Evolutionary conservation across 2,113 vertebrate species (phyloP).

Genomic region (Corydoras sp.): DNA sequence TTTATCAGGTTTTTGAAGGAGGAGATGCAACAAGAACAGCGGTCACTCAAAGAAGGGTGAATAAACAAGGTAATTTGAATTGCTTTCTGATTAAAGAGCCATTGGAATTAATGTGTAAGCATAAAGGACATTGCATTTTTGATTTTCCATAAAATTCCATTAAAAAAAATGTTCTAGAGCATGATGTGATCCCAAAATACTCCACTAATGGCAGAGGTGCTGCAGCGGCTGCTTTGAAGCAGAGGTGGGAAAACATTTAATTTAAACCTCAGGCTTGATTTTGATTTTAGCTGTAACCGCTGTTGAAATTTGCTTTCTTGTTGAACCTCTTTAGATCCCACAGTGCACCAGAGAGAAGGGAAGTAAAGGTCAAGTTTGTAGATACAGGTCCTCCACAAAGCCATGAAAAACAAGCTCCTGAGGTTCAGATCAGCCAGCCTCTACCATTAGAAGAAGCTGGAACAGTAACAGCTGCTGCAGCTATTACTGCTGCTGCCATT

Average conservation of each 20-base stretch:
- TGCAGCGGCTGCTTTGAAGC: conserved; percentile 69
- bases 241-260: conserved; percentile 64
- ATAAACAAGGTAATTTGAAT: conserved; percentile 16
- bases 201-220: conserved; percentile 70
- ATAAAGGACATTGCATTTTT: background rate
- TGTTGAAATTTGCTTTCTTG: background rate
- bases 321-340: conserved; percentile 60
- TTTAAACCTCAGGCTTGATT: background rate
- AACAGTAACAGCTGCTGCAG: conserved; percentile 60
- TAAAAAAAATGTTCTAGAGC: conserved; percentile 45
- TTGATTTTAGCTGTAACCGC: background rate
- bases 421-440: conserved; percentile 19
- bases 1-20: background rate
- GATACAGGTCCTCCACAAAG: conserved; percentile 34
- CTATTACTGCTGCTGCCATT: conserved; percentile 73
- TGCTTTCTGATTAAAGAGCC: background rate
- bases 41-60: background rate
- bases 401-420: conserved; percentile 2
- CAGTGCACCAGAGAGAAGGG: conserved; percentile 61
- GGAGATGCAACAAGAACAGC: background rate
- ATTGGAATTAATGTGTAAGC: background rate
- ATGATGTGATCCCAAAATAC: conserved; percentile 78
- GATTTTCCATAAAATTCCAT: background rate
- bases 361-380: conserved; percentile 77
- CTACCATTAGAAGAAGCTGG: conserved; percentile 52